Conservation (phyloP, 2,888 invertebrate genomes). For the Dasypogon diadema region DNA sequence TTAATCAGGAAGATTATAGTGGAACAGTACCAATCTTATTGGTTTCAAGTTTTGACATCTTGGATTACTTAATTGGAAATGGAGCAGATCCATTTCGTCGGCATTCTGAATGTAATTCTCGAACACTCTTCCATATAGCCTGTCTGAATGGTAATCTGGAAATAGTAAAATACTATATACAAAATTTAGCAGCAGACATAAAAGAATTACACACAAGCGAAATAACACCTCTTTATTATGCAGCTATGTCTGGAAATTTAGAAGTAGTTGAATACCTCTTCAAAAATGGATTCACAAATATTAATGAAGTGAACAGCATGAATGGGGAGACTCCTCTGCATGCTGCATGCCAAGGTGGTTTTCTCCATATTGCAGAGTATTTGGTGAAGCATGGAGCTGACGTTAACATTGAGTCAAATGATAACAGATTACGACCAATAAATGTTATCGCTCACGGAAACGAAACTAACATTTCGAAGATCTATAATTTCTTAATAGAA, state of each 20-base stretch:
- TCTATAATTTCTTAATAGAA: no score
- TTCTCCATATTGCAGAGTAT: no score
- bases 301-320: not conserved
- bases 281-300: slow-evolving; percentile 25
- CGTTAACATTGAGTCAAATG: no score
- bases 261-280: slow-evolving; percentile 3
- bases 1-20: not conserved
- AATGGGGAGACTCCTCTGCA: slow-evolving; percentile 22
- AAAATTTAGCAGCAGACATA: not conserved
- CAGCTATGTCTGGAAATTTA: slow-evolving; percentile 4
- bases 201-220: slow-evolving; percentile 1
- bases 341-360: no score
- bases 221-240: not conserved
- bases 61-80: slow-evolving; percentile 32
- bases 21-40: not conserved
- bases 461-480: no score
- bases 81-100: slow-evolving; percentile 11
- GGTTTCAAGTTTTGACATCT: not conserved
- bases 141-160: slow-evolving; percentile 20
- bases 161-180: slow-evolving; percentile 22
- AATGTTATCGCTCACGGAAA: no score
- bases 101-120: not conserved
- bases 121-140: slow-evolving; percentile 10
- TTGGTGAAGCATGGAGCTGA: no score
- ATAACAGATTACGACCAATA: no score